phyloP scores from a whole-genome alignment of 2,113 vertebrate genomes.

The Pelvicachromis taeniatus region DNA sequence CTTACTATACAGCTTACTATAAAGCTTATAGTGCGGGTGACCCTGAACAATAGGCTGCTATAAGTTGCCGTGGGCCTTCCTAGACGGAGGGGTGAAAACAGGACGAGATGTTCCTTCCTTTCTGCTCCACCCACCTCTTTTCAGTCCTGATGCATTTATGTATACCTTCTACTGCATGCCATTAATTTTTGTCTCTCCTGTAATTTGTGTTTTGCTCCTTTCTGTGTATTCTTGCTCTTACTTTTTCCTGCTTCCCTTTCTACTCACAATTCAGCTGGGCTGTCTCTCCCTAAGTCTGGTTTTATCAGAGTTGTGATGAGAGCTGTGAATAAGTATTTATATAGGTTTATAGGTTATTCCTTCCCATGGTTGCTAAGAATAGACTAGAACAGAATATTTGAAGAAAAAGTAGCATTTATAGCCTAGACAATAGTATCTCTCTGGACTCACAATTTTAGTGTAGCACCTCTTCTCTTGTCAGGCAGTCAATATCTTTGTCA shows the following conservation, averaged over 20 bases:
- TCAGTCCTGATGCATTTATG: background rate
- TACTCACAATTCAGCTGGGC: background rate
- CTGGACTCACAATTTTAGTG: background rate
- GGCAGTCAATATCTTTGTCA: background rate
- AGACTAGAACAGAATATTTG: background rate
- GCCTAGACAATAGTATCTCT: background rate
- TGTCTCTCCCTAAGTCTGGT: background rate
- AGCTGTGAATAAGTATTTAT: background rate
- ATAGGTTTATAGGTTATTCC: background rate
- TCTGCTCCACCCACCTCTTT: background rate
- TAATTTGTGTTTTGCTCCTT: background rate
- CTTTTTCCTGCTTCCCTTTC: background rate
- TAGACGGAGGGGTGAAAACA: background rate
- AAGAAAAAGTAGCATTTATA: background rate
- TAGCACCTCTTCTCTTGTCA: background rate
- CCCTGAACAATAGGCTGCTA: background rate
- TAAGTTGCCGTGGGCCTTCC: background rate
- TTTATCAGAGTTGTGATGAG: too few species aligned
- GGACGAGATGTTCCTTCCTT: background rate
- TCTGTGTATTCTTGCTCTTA: background rate
- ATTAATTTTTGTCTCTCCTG: background rate
- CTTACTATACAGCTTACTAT: background rate
- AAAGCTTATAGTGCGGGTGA: background rate
- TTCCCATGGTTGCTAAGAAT: background rate
- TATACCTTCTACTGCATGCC: background rate